Base-by-base conservation (phyloP, 2,113 vertebrate genomes). In the Syrrhaptes paradoxus region DNA sequence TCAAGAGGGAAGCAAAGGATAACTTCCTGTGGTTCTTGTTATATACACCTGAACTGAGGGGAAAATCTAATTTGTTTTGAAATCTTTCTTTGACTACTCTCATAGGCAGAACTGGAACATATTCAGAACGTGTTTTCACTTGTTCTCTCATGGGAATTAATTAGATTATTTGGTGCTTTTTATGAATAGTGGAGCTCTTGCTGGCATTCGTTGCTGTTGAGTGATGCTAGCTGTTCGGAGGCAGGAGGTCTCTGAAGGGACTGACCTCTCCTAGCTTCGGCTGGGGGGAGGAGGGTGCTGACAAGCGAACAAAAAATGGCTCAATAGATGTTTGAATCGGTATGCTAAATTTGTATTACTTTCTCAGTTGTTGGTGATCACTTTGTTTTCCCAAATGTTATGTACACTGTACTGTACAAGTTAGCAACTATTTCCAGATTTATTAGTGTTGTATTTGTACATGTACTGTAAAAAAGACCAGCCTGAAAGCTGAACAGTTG, bases 401-500 rank as follows among this genome's bases (percentile, higher is more conserved):
- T 5, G 1, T 78, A 22, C 10, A 4, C 32, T 9, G 2, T 75
- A 19, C 45, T 82, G 26, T 76, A 67, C 46, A 36, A 68, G 19
- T 57, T 85, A 76, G 15, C 67, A 77, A 41, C 32, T 80, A 17
- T 57, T 93, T 92, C 57, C 43, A 8, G 59, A 38, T 46, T 62
- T 82, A 26, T 73, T 87, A 25, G 15, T 71, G 72, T 90, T 78
- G 21, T 57, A 48, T 48, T 93, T 2, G 4, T 77, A 67, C 84
- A 65, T 36, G 25, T 45, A 45, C 52, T 87, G 26, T 84, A 71
- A 85, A 82, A 91, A 79, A 95, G 51, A 96, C 90, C 85, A 89
- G 93, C 78, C 93, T 96, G 96, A 97, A 96, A 97, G 94, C 95
- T 96, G 85, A 95, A 93, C 95, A 93, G 96, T 96, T 92, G 85